phyloP scores from a whole-genome alignment of 2,888 invertebrate genomes.

The Volucella bombylans region DNA sequence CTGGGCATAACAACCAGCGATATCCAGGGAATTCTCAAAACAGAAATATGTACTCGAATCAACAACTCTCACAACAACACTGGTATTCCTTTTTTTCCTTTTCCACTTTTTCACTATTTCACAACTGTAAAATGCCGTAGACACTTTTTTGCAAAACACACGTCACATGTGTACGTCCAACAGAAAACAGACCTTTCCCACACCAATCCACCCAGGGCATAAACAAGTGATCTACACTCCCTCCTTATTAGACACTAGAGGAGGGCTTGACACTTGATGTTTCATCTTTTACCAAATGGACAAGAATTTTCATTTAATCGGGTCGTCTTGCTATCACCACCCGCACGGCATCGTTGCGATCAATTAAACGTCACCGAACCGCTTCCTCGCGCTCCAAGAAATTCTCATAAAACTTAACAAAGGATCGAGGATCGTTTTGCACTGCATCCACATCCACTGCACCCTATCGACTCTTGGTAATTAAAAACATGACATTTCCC shows the following conservation, averaged over 20 bases:
- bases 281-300: conserved; percentile 18
- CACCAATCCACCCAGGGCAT: conserved; percentile 38
- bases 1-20: conserved; percentile 49
- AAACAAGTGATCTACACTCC: conserved; percentile 41
- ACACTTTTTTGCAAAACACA: conserved; percentile 17
- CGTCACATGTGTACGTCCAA: conserved; percentile 26
- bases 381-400: conserved; percentile 31
- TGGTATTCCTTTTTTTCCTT: conserved; percentile 61
- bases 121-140: conserved; percentile 49
- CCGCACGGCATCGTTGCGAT: conserved; percentile 28
- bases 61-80: conserved; percentile 37
- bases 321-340: conserved; percentile 25
- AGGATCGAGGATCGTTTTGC: conserved; percentile 56
- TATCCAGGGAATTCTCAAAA: not conserved
- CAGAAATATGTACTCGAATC: conserved; percentile 2
- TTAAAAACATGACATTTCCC: conserved; percentile 68
- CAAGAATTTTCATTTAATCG: conserved; percentile 30
- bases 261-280: conserved; percentile 38
- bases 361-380: conserved; percentile 59
- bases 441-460: conserved; percentile 46
- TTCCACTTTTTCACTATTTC: conserved; percentile 2
- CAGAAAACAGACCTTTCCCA: conserved; percentile 15
- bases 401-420: conserved; percentile 46
- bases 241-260: conserved; percentile 29
- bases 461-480: conserved; percentile 66